Base-by-base conservation (phyloP, 2,797 vertebrate genomes). In the Acanthis flammea region DNA sequence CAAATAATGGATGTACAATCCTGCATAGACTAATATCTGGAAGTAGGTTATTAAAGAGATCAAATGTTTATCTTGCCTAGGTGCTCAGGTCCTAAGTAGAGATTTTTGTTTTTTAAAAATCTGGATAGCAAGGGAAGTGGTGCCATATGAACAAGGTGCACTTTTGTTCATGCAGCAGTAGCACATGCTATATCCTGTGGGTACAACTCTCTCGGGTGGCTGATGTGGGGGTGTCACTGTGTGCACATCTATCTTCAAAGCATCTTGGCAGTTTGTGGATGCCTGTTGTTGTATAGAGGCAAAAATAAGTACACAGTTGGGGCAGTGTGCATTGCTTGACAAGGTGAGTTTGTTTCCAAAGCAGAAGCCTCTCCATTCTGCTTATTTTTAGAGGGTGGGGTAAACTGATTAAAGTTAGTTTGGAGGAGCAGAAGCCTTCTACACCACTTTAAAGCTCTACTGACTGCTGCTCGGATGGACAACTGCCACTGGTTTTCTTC, bases 401-500 rank as follows among this genome's bases (percentile, higher is more conserved):
- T 51, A 63, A 83, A 44, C 14, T 33, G 75, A 25, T 12, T 91
- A 47, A 71, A 71, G 87, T 35, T 42, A 28, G 13, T 53, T 77
- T 44, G 55, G 24, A 91, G 48, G 33, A 80, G 31, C 18, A 75
- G 28, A 31, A 66, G n/a, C 45, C 33, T 90, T 33, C 19, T 48
- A 39, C 85, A 58, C n/a, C 19, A 30, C 55, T 81, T 72, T 45
- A 84, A 58, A 90, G 55, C 65, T 78, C 23, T 88, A 8, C 58
- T 67, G 61, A 76, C 50, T 93, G 35, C 61, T 68, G 61, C 54
- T 91, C 0, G 0, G 76, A 88, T 80, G 79, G 91, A 91, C 87
- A 90, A 13, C 48, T 91, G 85, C 66, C 78, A 84, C 91, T 55
- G 63, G 21, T 88, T 91, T 89, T 82, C 80, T 80, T 77, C 72